phyloP scores from a whole-genome alignment of 2,113 vertebrate species.

The Brachirus orientalis region DNA sequence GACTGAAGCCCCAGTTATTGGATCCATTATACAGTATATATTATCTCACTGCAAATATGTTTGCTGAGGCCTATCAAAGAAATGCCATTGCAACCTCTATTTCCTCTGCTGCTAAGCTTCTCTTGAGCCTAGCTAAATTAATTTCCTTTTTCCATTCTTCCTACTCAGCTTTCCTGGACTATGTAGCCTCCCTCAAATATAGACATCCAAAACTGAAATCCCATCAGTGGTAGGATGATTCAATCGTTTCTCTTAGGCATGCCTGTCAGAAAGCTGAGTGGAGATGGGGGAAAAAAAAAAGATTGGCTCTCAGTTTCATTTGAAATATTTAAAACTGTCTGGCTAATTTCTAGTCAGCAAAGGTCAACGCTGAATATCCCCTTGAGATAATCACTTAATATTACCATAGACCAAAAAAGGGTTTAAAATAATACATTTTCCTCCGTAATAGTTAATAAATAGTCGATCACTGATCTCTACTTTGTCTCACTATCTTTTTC shows the following conservation, averaged over 20 bases:
- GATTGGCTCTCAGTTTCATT: constrained; percentile 5
- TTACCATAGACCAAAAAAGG: background rate
- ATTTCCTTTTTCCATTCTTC: constrained; percentile 7
- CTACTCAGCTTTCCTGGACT: constrained; percentile 3
- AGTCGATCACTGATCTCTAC: background rate
- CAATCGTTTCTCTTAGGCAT: background rate
- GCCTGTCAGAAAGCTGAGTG: background rate
- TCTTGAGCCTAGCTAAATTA: background rate
- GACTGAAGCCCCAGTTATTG: background rate
- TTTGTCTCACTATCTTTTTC: background rate
- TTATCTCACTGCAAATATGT: background rate
- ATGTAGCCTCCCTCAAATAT: background rate
- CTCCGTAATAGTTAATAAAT: background rate
- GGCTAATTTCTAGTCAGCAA: constrained; percentile 3
- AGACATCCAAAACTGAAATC: constrained; percentile 8
- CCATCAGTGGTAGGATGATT: constrained; percentile 2
- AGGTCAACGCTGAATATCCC: background rate
- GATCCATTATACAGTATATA: background rate
- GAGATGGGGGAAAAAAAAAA: background rate
- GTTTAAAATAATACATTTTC: background rate
- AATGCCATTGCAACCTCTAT: background rate
- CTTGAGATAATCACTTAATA: background rate
- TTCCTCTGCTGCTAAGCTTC: background rate
- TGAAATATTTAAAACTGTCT: constrained; percentile 8
- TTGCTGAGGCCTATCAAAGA: background rate